Conservation (phyloP, 2,888 invertebrate genomes). For the Helobdella robusta region DNA sequence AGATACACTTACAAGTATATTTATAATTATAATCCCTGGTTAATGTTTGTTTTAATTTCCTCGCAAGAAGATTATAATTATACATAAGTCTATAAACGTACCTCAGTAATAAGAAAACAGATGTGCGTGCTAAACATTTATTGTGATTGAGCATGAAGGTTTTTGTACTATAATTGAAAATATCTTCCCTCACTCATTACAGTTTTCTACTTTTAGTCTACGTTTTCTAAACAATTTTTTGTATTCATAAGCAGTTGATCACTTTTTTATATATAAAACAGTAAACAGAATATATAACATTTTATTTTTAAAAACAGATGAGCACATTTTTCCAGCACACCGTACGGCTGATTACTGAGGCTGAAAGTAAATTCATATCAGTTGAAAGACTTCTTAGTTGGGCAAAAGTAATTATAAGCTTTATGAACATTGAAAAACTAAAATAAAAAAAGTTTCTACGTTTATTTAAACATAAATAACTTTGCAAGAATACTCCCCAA, state of each 20-base stretch:
- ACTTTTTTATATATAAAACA: background rate
- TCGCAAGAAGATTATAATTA: no score
- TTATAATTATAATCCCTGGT: no score
- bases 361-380: constrained; percentile 50
- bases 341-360: constrained; percentile 41
- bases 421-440: background rate
- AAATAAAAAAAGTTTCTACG: background rate
- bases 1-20: no score
- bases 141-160: no score
- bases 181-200: no score
- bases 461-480: background rate
- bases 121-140: no score
- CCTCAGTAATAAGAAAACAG: no score
- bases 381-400: constrained; percentile 51
- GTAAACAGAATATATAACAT: background rate
- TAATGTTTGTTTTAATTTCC: no score
- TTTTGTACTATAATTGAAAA: no score
- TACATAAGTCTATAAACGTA: no score
- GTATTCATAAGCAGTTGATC: background rate
- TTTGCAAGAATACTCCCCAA: background rate
- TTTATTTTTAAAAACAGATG: constrained; percentile 44
- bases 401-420: constrained; percentile 42
- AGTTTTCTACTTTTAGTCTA: background rate
- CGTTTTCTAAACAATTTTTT: background rate
- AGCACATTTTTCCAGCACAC: constrained; percentile 45